Conservation (phyloP, 1,140 invertebrate genomes). For the Scaptomyza montana region DNA sequence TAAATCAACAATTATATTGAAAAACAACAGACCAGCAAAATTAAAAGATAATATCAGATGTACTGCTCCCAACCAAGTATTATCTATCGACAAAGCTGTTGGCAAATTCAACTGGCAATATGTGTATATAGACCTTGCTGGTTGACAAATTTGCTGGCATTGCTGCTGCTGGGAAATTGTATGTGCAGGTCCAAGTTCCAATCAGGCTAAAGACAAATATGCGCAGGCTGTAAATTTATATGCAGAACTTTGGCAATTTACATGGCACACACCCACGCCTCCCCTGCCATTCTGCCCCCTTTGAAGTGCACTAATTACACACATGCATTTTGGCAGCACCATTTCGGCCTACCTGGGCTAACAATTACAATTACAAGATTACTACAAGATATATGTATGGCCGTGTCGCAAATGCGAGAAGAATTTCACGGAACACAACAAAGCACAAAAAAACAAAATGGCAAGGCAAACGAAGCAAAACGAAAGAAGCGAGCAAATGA, state of each 20-base stretch:
- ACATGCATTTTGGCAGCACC: slow-evolving; percentile 29
- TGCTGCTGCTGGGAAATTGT: neutral
- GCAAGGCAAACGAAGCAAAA: neutral
- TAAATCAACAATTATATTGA: neutral
- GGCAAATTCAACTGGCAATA: neutral
- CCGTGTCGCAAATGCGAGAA: slow-evolving; percentile 1
- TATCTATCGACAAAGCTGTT: neutral
- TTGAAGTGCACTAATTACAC: slow-evolving; percentile 59
- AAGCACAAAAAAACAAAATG: too few relatives aligned
- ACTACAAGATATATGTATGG: slow-evolving; percentile 24
- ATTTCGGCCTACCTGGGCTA: slow-evolving; percentile 5
- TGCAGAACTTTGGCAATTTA: slow-evolving; percentile 63
- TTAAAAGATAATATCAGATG: slow-evolving; percentile 1
- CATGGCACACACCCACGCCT: slow-evolving; percentile 16
- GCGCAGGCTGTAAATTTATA: slow-evolving; percentile 62
- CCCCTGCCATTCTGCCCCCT: neutral
- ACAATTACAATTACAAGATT: slow-evolving; percentile 38
- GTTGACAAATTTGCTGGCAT: slow-evolving; percentile 43
- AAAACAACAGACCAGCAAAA: neutral
- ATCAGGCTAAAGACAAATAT: slow-evolving; percentile 68
- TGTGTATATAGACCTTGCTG: neutral
- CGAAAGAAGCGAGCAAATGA: slow-evolving; percentile 20
- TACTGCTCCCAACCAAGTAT: neutral
- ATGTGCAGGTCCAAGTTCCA: slow-evolving; percentile 4
- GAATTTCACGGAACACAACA: slow-evolving; percentile 27